phyloP scores from a whole-genome alignment of 2,797 vertebrate species.

The Sparidentex hasta region DNA sequence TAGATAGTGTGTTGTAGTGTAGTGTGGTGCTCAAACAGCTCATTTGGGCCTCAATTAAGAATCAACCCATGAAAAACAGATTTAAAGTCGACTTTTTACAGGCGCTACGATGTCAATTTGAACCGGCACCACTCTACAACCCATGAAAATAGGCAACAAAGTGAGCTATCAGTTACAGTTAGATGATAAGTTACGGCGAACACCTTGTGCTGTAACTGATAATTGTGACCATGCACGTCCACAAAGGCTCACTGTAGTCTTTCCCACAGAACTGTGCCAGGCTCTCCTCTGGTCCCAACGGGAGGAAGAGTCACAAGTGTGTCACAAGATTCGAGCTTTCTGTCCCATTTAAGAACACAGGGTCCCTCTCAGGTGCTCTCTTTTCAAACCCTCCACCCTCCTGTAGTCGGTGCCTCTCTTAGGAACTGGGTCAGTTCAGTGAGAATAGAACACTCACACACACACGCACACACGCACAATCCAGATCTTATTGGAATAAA shows the following conservation, averaged over 20 bases:
- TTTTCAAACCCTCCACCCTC: conserved; percentile 29
- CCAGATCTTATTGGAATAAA: conserved; percentile 24
- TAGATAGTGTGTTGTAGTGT: no score
- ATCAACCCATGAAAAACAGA: not conserved
- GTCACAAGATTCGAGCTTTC: conserved; percentile 36
- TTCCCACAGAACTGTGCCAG: conserved; percentile 44
- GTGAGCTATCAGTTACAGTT: conserved; percentile 11
- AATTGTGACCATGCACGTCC: conserved; percentile 9
- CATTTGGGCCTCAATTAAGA: not conserved
- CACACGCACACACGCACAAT: not conserved
- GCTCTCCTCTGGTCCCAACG: conserved; percentile 11
- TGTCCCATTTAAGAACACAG: conserved; percentile 33
- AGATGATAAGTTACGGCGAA: conserved; percentile 2
- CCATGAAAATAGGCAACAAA: not conserved
- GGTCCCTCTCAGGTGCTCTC: conserved; percentile 22
- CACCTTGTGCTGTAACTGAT: conserved; percentile 23
- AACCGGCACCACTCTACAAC: not conserved
- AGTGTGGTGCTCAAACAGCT: not conserved
- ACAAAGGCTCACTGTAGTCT: conserved; percentile 31
- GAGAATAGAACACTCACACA: conserved; percentile 5
- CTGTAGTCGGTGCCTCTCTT: conserved; percentile 10
- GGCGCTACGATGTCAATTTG: not conserved
- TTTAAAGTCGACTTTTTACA: not conserved
- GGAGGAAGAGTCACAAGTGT: conserved; percentile 26
- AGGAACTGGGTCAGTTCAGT: conserved; percentile 56